Evolutionary conservation across 2,113 vertebrate species (phyloP), one percentile per base, ranked within the genome.

Genomic region (Dasyurus viverrinus): DNA sequence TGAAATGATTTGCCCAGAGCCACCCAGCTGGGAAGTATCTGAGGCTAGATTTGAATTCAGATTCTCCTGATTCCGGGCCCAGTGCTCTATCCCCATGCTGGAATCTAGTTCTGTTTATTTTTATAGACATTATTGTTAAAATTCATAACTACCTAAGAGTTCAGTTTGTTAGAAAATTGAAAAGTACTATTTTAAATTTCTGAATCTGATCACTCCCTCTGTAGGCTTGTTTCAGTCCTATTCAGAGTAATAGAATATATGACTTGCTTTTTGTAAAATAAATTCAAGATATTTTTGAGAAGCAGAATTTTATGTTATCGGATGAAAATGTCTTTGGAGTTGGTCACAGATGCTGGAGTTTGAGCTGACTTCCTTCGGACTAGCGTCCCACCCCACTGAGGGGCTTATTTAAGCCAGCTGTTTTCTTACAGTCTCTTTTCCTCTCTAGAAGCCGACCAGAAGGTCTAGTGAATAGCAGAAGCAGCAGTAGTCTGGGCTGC

Each of bases 381-480:
- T 84, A 42, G 19, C 16, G 23, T 42, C n/a, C n/a, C 19, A 23
- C n/a, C 19, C 89, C 22, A 84, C 30, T 30, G 90, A 19, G 91
- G 53, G 90, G 93, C 54, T 92, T 53, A 68, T 89, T 27, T 94
- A 84, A 93, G n/a, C 11, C 68, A 0, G 1, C 53, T 95, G 89
- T 42, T 84, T 42, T 84, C 16, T 42, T 84, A 42, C 68, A n/a
- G 36, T 14, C 53, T 84, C 89, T 96, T 94, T 96, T 95, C 93
- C 16, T 95, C 95, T 42, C 55, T 50, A 23, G 95, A 91, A 96
- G 54, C 36, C 93, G 57, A 54, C 94, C 68, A 93, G n/a, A 93
- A 96, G 14, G 11, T 91, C 9, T 93, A 19, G 30, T 95, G 84
- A 94, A 47, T 27, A 93, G 95, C 94, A 94, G 93, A 27, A 97